Conservation (phyloP, 2,888 invertebrate genomes). For the Lasius platythorax region DNA sequence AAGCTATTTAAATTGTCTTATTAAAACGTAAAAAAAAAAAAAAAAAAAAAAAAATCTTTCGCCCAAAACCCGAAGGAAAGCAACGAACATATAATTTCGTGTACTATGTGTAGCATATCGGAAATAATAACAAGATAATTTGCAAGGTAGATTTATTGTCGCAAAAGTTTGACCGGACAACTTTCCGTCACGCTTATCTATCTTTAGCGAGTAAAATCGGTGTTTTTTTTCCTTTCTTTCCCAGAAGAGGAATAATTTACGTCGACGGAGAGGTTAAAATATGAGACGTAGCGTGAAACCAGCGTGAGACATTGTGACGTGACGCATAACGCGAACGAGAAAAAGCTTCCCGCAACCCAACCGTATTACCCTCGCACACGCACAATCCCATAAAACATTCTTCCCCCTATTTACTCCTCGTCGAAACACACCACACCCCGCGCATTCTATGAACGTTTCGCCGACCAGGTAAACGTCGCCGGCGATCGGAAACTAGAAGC, state of each 20-base stretch:
- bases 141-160: not conserved
- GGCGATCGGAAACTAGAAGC: conserved; percentile 62
- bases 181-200: not conserved
- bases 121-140: not conserved
- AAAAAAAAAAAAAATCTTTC: not conserved
- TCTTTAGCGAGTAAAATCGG: not conserved
- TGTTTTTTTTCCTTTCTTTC: not conserved
- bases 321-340: conserved; percentile 30
- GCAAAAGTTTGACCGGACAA: not conserved
- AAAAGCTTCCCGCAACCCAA: conserved; percentile 22
- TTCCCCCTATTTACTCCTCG: conserved; percentile 46
- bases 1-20: not conserved
- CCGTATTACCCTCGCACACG: conserved; percentile 41
- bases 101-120: not conserved
- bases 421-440: conserved; percentile 46
- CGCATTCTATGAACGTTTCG: not conserved
- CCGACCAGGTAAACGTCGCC: conserved; percentile 29
- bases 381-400: conserved; percentile 50
- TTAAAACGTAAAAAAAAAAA: not conserved
- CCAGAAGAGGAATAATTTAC: conserved; percentile 1
- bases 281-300: conserved; percentile 40
- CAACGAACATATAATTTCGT: not conserved
- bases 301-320: conserved; percentile 35
- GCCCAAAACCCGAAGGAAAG: not conserved
- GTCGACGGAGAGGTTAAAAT: not conserved